A percentile compares a stretch with the other conserved stretches of the same genome.
Conservation (phyloP, 2,888 invertebrate genomes). For the Stenoptilia bipunctidactyla region DNA sequence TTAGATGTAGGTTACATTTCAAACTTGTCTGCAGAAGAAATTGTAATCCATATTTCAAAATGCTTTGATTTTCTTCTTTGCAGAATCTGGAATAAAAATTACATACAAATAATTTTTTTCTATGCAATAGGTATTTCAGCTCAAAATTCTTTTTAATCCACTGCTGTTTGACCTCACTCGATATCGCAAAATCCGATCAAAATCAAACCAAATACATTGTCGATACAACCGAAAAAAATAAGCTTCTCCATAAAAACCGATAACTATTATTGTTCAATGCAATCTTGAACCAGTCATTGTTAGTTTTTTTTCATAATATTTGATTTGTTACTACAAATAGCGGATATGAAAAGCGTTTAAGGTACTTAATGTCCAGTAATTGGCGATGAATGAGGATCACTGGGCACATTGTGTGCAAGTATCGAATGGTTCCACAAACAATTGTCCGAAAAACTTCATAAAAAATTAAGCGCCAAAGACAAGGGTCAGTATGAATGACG, state of each 20-base stretch:
- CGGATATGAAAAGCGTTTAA: slow-evolving; percentile 62
- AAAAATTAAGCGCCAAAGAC: slow-evolving; percentile 50
- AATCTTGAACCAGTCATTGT: slow-evolving; percentile 58
- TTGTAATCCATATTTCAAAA: too few species aligned
- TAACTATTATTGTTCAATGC: slow-evolving; percentile 43
- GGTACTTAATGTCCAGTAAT: slow-evolving; percentile 72
- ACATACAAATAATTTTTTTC: too few species aligned
- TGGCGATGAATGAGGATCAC: slow-evolving; percentile 72
- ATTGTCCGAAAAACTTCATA: slow-evolving; percentile 50
- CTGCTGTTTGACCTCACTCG: slow-evolving; percentile 28
- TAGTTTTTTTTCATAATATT: slow-evolving; percentile 39
- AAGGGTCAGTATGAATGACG: slow-evolving; percentile 39
- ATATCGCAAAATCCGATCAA: slow-evolving; percentile 24
- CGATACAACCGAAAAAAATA: slow-evolving; percentile 37
- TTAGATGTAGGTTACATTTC: too few species aligned
- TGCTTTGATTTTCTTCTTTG: too few species aligned
- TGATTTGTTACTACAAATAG: slow-evolving; percentile 69
- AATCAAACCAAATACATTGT: slow-evolving; percentile 40
- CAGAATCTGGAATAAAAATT: too few species aligned
- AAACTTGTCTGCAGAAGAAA: too few species aligned
- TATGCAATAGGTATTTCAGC: not conserved
- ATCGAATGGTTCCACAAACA: slow-evolving; percentile 38
- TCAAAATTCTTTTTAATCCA: slow-evolving; percentile 2
- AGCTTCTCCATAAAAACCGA: slow-evolving; percentile 43
- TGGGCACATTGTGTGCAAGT: slow-evolving; percentile 65